Evolutionary conservation across 2,888 invertebrate species (phyloP), one percentile per base, ranked within the genome.

Genomic region (Amorpha juglandis): DNA sequence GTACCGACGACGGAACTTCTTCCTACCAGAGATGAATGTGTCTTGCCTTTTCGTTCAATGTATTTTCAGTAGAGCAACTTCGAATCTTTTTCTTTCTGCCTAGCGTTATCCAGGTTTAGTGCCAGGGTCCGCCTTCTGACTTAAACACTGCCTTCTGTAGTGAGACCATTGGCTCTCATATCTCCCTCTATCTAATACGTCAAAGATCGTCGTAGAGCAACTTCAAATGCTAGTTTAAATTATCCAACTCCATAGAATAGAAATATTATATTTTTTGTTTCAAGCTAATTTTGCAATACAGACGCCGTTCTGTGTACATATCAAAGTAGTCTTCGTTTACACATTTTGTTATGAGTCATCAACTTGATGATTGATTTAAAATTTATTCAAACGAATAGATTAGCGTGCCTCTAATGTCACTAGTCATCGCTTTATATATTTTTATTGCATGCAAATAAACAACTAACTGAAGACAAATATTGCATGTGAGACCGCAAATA

Each of bases 281-380:
- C n/a, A n/a, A n/a, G n/a, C n/a, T n/a, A n/a, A 35, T n/a, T 16
- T 55, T 38, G 38, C 14, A 9, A 19, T 42, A 42, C 35, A 38
- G 35, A 38, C 55, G n/a, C 7, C 33, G 16, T n/a, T n/a, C n/a
- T n/a, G n/a, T n/a, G 16, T 55, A 38, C 55, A 51, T 38, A 62
- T 42, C 11, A 45, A 58, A 38, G 14, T 52, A 64, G 55, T 19
- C 50, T 19, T 7, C 16, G 35, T 58, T 38, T 58, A 58, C 38
- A 19, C n/a, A 55, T 48, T 14, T 63, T 21, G 47, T 63, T 63
- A 63, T 63, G 27, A 63, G 16, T 27, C 47, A 48, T 63, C 16
- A 42, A 42, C 19, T 9, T 19, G 58, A 58, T 58, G 19, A 58
- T 19, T 6, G 58, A 58, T 38, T 58, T 42, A 58, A 9, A 6